These are phyloP conservation scores for Ormyrus labotus DNA, from an alignment of 2,888 invertebrate genomes.

Conservation along the genomic window DNA sequence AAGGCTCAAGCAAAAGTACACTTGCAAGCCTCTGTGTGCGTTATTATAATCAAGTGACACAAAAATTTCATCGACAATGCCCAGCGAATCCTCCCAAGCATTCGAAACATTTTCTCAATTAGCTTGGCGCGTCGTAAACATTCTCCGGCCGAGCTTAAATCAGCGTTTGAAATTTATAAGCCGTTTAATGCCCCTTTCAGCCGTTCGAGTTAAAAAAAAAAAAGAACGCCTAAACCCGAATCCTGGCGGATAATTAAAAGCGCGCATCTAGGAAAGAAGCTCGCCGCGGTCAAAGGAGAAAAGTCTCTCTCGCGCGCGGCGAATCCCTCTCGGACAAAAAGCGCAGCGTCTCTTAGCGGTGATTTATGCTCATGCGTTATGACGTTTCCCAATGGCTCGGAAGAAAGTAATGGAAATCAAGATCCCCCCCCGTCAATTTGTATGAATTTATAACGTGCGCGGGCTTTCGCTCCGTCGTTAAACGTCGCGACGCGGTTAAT, in stretches of 20 bases:
- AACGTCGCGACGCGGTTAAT: constrained; percentile 31
- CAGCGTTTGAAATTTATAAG: constrained; percentile 3
- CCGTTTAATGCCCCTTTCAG: neutral
- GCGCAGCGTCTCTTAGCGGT: constrained; percentile 21
- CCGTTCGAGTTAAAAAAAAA: no score
- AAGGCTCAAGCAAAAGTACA: no score
- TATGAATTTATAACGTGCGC: constrained; percentile 43
- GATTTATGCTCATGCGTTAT: constrained; percentile 49
- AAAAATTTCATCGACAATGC: no score
- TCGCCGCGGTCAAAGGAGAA: neutral
- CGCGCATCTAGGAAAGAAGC: neutral
- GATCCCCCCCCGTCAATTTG: constrained; percentile 44
- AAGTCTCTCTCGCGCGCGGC: neutral
- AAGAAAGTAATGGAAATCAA: constrained; percentile 49
- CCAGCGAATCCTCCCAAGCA: no score
- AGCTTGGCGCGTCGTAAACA: neutral
- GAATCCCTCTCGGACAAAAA: constrained; percentile 5
- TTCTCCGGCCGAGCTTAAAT: neutral
- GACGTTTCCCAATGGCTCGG: constrained; percentile 31
- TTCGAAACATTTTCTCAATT: no score
- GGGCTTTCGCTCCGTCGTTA: constrained; percentile 36
- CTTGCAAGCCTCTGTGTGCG: no score
- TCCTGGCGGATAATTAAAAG: no score
- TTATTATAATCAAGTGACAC: no score
- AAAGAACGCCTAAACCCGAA: no score